A percentile compares a stretch with the other conserved stretches of the same genome.
Conservation (phyloP, 2,797 vertebrate species). For the Macrochelys suwanniensis region DNA sequence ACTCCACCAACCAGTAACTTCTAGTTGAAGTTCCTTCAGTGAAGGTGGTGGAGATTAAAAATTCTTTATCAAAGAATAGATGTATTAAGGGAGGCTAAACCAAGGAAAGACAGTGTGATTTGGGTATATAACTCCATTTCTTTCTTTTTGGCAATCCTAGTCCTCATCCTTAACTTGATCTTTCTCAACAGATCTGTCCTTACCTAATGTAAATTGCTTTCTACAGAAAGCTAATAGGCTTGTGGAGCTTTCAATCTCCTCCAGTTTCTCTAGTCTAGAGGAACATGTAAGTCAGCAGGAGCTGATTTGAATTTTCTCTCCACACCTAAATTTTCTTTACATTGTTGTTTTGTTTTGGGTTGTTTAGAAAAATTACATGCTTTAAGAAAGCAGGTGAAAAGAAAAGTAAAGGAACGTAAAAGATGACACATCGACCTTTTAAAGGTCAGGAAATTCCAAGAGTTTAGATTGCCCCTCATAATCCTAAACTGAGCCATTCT, state of each 20-base stretch:
- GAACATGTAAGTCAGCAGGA: rapidly evolving
- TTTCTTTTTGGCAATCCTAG: not conserved
- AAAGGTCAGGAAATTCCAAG: not conserved
- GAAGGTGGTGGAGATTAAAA: not conserved
- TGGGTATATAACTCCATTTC: not conserved
- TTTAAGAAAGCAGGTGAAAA: not conserved
- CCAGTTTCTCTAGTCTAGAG: not conserved
- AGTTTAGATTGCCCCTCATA: not conserved
- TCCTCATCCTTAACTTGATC: not conserved
- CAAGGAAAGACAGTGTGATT: not conserved
- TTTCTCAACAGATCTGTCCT: not conserved
- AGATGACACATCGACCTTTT: not conserved
- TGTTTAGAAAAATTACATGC: not conserved
- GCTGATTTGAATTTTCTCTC: not conserved
- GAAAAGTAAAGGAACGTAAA: not conserved
- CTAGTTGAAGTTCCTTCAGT: not conserved
- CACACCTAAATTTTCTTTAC: not conserved
- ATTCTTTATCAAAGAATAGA: not conserved
- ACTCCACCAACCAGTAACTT: not conserved
- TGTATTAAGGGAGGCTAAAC: not conserved
- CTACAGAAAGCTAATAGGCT: not conserved
- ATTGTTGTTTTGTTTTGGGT: not conserved
- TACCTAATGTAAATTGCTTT: not conserved
- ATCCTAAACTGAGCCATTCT: not conserved
- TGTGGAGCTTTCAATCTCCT: rapidly evolving